Evolutionary conservation across 2,113 vertebrate genomes (phyloP).

Genomic region (Mus musculus): GRCm39 chr6:51769001-51769500

Average conservation of each 20-base stretch:
- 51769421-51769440: background rate
- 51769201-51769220: background rate
- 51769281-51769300: background rate
- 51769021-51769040: background rate
- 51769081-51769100: background rate
- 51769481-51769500: background rate
- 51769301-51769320: background rate
- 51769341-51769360: background rate
- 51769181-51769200: constrained; percentile 18
- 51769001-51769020: background rate
- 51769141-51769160: background rate
- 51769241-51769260: background rate
- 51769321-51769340: background rate
- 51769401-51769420: background rate
- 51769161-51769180: background rate
- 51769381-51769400: background rate
- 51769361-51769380: background rate
- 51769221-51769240: background rate
- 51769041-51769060: background rate
- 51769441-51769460: background rate
- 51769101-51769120: background rate
- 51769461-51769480: background rate
- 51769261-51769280: background rate
- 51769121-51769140: background rate
- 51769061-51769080: background rate